Conservation (phyloP, 2,888 invertebrate genomes). For the Leistus spinibarbis region DNA sequence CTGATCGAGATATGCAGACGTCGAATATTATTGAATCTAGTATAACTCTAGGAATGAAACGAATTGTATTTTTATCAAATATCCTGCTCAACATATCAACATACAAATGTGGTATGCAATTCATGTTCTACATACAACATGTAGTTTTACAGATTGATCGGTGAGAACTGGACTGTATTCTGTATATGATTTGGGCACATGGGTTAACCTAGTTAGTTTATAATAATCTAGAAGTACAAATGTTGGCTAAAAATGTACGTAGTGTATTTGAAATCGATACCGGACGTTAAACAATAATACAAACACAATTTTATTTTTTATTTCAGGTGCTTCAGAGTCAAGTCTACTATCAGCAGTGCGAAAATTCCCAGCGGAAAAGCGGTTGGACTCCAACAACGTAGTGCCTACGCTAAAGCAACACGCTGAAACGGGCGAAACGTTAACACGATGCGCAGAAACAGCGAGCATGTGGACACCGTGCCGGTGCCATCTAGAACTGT, state of each 20-base stretch:
- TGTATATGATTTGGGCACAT: too few relatives aligned
- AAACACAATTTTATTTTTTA: slow-evolving; percentile 41
- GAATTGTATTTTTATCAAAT: too few relatives aligned
- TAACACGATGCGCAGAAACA: slow-evolving; percentile 67
- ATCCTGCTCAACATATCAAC: too few relatives aligned
- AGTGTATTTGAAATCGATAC: not conserved
- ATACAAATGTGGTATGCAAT: too few relatives aligned
- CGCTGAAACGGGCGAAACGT: not conserved
- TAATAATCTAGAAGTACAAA: not conserved
- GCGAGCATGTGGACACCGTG: slow-evolving; percentile 76
- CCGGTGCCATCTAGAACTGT: slow-evolving; percentile 83
- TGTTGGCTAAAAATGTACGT: not conserved
- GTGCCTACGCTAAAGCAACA: not conserved
- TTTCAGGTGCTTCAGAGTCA: slow-evolving; percentile 72
- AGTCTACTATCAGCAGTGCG: slow-evolving; percentile 75
- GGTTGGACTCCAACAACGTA: not conserved
- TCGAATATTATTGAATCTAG: too few relatives aligned
- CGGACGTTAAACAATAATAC: not conserved
- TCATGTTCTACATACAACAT: too few relatives aligned
- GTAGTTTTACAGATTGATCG: too few relatives aligned
- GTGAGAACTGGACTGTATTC: too few relatives aligned
- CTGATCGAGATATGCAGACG: too few relatives aligned
- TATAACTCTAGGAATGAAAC: too few relatives aligned
- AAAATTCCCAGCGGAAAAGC: slow-evolving; percentile 66
- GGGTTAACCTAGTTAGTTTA: too few relatives aligned